phyloP scores from a whole-genome alignment of 2,888 invertebrate genomes.

The Eupithecia exiguata region DNA sequence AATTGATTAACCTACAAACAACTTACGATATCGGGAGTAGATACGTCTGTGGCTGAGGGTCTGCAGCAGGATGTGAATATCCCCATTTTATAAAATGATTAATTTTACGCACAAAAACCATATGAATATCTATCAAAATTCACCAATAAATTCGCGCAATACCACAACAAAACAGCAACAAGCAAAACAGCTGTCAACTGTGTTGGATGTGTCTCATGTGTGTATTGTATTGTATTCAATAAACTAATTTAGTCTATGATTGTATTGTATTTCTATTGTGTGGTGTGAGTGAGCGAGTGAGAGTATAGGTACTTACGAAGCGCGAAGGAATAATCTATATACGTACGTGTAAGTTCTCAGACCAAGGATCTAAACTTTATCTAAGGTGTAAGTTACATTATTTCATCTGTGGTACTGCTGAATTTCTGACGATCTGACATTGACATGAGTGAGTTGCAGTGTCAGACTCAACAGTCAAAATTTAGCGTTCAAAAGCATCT shows the following conservation, averaged over 20 bases:
- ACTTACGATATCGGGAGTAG: constrained; percentile 85
- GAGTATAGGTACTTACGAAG: too few species aligned
- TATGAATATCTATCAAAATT: constrained; percentile 32
- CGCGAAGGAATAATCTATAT: too few species aligned
- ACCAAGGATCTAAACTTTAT: too few species aligned
- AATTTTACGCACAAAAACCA: constrained; percentile 42
- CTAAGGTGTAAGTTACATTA: too few species aligned
- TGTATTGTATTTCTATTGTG: too few species aligned
- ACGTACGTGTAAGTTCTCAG: too few species aligned
- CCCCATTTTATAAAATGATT: constrained; percentile 68
- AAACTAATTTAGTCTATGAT: too few species aligned
- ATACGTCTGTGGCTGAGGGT: constrained; percentile 81
- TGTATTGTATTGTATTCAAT: too few species aligned
- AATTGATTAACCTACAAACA: not conserved
- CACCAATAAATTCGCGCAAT: constrained; percentile 8
- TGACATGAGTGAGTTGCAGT: not conserved
- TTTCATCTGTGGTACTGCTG: too few species aligned
- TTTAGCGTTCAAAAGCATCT: not conserved
- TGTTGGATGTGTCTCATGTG: not conserved
- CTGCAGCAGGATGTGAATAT: constrained; percentile 81
- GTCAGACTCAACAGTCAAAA: not conserved
- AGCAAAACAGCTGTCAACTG: not conserved
- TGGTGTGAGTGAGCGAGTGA: too few species aligned
- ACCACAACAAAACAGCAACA: constrained; percentile 4
- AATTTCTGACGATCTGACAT: not conserved